Base-by-base conservation (phyloP, 2,113 vertebrate genomes). In the Chinchilla lanigera region DNA sequence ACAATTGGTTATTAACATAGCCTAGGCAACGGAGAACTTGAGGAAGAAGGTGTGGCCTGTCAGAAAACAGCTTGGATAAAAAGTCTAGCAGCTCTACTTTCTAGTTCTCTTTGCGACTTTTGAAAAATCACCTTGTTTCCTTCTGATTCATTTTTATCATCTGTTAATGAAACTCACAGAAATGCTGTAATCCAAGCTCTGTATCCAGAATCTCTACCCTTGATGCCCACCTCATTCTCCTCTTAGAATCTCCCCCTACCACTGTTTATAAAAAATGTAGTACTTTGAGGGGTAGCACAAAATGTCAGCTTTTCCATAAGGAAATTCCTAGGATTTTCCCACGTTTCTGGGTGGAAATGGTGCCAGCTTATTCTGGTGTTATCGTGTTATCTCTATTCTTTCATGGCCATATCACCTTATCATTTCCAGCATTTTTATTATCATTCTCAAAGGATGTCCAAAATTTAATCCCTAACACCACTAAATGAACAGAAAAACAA, bases 201-300 rank as follows among this genome's bases (percentile, higher is more conserved):
- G 38, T 24, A 12, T 14, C 28, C 4, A 28, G 14, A 28, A 9
- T n/a, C 28, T 82, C 35, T n/a, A 10, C 50, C 22, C 16, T 56
- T 5, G 0, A 0, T 9, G 6, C 35, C 30, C 28, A 52, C 0
- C 5, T 80, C 47, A 20, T 35, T 24, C 5, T 7, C 5, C 14
- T 67, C 44, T 54, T 44, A 3, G 33, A 54, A 14, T 65, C 47
- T n/a, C 22, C 13, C 12, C 7, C 47, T 12, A 5, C 24, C 3
- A 1, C 17, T 50, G 16, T 75, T 50, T 13, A 10, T 8, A 33
- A 75, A 38, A 83, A 86, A n/a, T 89, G 7, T 28, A 6, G 11
- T 41, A 73, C 69, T 80, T 94, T 20, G 35, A 96, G 58, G 54
- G 58, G 75, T 35, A 65, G 35, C 5, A 20, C 26, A 24, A 56